A percentile compares a stretch with the other conserved stretches of the same genome.
Evolutionary conservation across 1,140 invertebrate species (phyloP).

Genomic region (Neocloeon triangulifer): DNA sequence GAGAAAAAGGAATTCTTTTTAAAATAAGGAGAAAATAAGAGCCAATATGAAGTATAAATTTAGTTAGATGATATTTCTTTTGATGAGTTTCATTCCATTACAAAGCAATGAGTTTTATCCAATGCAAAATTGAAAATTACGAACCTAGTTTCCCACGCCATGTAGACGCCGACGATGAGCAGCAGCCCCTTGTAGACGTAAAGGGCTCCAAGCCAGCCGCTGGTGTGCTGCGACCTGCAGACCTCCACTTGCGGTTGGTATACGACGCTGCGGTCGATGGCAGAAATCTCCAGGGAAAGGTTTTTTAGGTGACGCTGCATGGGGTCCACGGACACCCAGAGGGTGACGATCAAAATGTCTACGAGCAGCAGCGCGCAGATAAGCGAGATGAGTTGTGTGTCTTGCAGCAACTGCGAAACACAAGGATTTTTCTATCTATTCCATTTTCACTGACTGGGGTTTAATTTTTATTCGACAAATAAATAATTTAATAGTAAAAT

Average conservation of each 20-base stretch:
- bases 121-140: no score
- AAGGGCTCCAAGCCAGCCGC: slow-evolving; percentile 64
- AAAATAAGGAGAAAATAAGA: no score
- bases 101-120: no score
- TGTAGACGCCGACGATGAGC: slow-evolving; percentile 74
- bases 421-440: no score
- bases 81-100: no score
- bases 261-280: slow-evolving; percentile 50
- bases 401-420: slow-evolving; percentile 56
- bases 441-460: no score
- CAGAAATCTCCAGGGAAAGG: slow-evolving; percentile 54
- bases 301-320: slow-evolving; percentile 65
- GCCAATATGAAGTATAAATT: no score
- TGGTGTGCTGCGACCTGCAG: slow-evolving; percentile 63
- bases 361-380: slow-evolving; percentile 54
- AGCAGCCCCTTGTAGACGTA: slow-evolving; percentile 78
- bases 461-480: no score
- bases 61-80: no score
- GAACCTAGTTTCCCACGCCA: slow-evolving; percentile 91
- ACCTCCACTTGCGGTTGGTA: slow-evolving; percentile 77
- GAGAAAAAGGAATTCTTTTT: no score
- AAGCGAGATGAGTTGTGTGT: slow-evolving; percentile 57
- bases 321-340: slow-evolving; percentile 62
- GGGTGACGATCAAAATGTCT: slow-evolving; percentile 50
- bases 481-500: no score